Percentiles rank a stretch among this genome's conserved stretches.
Evolutionary conservation across 2,113 vertebrate genomes (phyloP).

Genomic region (Engraulis encrasicolus): DNA sequence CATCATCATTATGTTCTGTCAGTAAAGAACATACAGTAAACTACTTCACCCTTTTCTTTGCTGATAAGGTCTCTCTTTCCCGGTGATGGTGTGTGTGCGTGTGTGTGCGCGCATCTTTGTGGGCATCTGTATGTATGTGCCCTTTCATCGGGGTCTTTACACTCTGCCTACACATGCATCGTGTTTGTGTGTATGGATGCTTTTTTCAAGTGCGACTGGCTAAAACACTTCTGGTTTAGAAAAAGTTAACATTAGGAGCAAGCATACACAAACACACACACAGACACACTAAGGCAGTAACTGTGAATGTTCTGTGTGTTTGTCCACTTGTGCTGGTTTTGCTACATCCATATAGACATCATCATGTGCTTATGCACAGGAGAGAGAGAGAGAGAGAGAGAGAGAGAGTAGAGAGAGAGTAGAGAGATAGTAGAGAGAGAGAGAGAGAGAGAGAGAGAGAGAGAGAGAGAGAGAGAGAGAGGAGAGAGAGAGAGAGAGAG

Average conservation of each 20-base stretch:
- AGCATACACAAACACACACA: not conserved
- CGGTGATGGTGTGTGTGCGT: not conserved
- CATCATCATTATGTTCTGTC: slow-evolving; percentile 36
- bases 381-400: not conserved
- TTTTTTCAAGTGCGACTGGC: not conserved
- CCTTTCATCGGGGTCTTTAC: not conserved
- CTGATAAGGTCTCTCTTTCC: not conserved
- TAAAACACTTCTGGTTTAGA: slow-evolving; percentile 4
- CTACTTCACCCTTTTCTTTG: slow-evolving; percentile 31
- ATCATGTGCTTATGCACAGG: not conserved
- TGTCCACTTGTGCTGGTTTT: not conserved
- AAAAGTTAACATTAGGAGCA: not conserved
- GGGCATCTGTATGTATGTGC: not conserved
- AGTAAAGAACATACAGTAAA: slow-evolving; percentile 46
- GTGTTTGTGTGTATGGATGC: not conserved
- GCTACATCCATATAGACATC: not conserved
- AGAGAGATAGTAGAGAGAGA: not conserved
- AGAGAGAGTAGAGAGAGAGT: not conserved
- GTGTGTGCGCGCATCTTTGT: slow-evolving; percentile 24
- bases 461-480: not conserved
- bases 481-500: not conserved
- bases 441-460: not conserved
- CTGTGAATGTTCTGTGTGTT: not conserved
- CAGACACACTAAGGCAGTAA: not conserved
- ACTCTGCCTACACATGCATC: slow-evolving; percentile 1